These are phyloP conservation scores for Phorcus lineatus DNA, from an alignment of 2,888 invertebrate genomes.

Conservation along the genomic window DNA sequence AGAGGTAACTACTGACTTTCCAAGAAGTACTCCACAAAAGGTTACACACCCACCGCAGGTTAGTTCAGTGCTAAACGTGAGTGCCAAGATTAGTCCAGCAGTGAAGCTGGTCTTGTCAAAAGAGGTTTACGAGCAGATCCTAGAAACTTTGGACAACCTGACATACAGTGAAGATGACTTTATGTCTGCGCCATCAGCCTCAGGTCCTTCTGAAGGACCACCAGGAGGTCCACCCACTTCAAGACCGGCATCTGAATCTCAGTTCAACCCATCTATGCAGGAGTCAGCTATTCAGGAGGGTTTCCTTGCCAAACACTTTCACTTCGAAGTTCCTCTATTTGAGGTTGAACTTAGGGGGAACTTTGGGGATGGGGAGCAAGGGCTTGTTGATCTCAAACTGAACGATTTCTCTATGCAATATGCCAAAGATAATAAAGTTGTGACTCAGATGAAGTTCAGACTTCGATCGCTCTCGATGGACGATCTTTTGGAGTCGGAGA, in stretches of 20 bases:
- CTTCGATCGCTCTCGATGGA: slow-evolving; percentile 92
- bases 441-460: slow-evolving; percentile 84
- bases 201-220: background rate
- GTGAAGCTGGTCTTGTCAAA: slow-evolving; percentile 90
- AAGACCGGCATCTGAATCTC: background rate
- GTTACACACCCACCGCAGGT: background rate
- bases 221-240: background rate
- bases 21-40: slow-evolving; percentile 15
- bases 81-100: slow-evolving; percentile 88
- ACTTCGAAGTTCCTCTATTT: slow-evolving; percentile 70
- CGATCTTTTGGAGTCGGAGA: slow-evolving; percentile 87
- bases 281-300: slow-evolving; percentile 10
- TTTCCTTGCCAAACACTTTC: slow-evolving; percentile 57
- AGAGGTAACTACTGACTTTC: background rate
- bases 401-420: slow-evolving; percentile 87
- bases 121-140: slow-evolving; percentile 91
- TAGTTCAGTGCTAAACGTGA: slow-evolving; percentile 78
- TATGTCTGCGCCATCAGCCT: background rate
- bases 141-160: slow-evolving; percentile 77
- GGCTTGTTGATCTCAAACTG: slow-evolving; percentile 88
- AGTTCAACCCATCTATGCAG: slow-evolving; percentile 4
- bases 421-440: slow-evolving; percentile 82
- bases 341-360: slow-evolving; percentile 72
- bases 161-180: slow-evolving; percentile 50
- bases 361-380: slow-evolving; percentile 72